phyloP scores from a whole-genome alignment of 2,113 vertebrate species.

The Lagopus muta region DNA sequence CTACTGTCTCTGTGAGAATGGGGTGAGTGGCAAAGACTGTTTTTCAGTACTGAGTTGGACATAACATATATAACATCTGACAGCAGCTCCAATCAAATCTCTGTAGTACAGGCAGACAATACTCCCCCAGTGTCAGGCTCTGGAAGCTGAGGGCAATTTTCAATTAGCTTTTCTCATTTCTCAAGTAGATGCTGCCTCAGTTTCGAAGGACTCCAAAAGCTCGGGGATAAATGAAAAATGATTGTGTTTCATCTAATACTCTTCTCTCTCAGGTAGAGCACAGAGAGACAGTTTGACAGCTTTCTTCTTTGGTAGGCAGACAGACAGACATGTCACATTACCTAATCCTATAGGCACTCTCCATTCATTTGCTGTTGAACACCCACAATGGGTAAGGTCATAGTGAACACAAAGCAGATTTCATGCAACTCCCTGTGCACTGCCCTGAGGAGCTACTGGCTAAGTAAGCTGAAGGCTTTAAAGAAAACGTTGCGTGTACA shows the following conservation, averaged over 20 bases:
- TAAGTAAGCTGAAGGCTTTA: neutral
- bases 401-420: neutral
- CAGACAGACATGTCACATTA: neutral
- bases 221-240: neutral
- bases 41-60: neutral
- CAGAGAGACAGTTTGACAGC: neutral
- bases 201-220: conserved; percentile 12
- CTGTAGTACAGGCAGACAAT: neutral
- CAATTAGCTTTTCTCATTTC: conserved; percentile 57
- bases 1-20: conserved; percentile 19
- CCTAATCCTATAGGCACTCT: neutral
- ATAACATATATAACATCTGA: conserved; percentile 66
- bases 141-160: neutral
- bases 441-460: neutral
- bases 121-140: conserved; percentile 6
- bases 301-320: neutral
- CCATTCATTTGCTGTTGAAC: neutral
- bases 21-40: conserved; percentile 27
- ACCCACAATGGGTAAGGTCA: neutral
- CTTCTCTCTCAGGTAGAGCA: neutral
- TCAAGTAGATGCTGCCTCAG: neutral
- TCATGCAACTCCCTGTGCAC: neutral
- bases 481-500: neutral
- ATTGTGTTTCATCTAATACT: neutral
- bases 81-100: conserved; percentile 57